Evolutionary conservation across 2,113 vertebrate species (phyloP).

Genomic region (Trichechus manatus): DNA sequence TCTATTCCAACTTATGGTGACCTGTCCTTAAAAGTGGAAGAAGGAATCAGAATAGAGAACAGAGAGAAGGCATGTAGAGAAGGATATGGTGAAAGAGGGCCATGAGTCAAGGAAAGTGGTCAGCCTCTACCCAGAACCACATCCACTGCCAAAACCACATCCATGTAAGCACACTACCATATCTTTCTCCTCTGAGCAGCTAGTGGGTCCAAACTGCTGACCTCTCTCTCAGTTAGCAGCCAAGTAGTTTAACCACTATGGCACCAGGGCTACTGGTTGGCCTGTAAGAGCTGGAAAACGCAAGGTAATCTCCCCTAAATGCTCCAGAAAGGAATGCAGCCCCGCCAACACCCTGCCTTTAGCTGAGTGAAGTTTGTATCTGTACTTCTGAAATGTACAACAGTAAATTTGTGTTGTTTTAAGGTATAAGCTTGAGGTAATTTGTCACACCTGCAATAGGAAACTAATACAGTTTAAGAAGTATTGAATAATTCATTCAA

Average conservation of each 20-base stretch:
- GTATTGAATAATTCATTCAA: background rate
- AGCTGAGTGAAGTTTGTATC: too few relatives aligned
- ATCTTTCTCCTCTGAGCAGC: too few relatives aligned
- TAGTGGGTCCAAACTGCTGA: too few relatives aligned
- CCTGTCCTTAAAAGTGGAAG: background rate
- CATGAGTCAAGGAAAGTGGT: background rate
- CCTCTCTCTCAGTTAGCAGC: too few relatives aligned
- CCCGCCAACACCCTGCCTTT: background rate
- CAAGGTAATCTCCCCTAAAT: background rate
- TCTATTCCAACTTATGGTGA: background rate
- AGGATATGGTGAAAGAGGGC: fast-evolving
- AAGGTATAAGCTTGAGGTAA: background rate
- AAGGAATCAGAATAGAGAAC: background rate
- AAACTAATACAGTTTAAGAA: background rate
- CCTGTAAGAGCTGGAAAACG: background rate
- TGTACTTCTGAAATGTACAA: background rate
- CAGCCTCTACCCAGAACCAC: background rate
- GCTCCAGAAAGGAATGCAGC: background rate
- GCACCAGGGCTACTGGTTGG: too few relatives aligned
- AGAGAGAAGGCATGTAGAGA: too few relatives aligned
- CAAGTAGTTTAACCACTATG: too few relatives aligned
- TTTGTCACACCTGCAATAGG: background rate
- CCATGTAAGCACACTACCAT: too few relatives aligned
- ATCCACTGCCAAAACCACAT: too few relatives aligned
- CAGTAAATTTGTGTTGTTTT: background rate